Evolutionary conservation across 1,140 invertebrate species (phyloP), one percentile per base, ranked within the genome.

Genomic region (Frieseomelitta varia): DNA sequence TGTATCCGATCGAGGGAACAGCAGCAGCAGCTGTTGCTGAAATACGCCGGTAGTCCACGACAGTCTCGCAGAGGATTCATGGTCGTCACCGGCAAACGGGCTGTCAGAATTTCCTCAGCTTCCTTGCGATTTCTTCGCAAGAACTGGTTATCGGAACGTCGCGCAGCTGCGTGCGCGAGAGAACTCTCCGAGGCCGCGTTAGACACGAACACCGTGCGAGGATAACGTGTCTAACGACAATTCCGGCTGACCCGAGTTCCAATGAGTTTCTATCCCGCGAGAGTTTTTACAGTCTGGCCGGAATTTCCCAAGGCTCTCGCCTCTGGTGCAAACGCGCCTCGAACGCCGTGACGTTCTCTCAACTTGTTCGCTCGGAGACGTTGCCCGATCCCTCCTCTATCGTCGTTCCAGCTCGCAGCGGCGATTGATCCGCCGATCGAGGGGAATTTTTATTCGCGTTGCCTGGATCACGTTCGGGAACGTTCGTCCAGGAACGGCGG

Each of bases 401-500:
- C 17, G 12, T 12, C 53, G n/a, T 1, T 2, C 4, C n/a, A 27
- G 34, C 58, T 21, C 74, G 74, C 55, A 34, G 39, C 8, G 34
- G 55, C 73, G 19, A 68, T 39, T 11, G 10, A 14, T 30, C 1
- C 34, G 8, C 21, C 56, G 39, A 12, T 39, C 51, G 77, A 47
- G 8, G 39, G 39, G 39, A 47, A 55, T 79, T 67, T 21, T 67
- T 27, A 1, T 12, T 39, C 51, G 27, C 24, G 30, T 17, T 79
- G 12, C 55, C 39, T 27, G 27, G 68, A 74, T 21, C n/a, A 6
- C 47, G 30, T 67, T 53, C 56, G 61, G 1, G 27, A 30, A 47
- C 47, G 63, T 55, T 73, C 58, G 63, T 68, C 80, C 63, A 84
- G 51, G 63, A 53, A 53, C 39, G 55, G 72, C 72, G 19, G 63